Conservation (phyloP, 2,888 invertebrate species). For the Plagodis pulveraria region DNA sequence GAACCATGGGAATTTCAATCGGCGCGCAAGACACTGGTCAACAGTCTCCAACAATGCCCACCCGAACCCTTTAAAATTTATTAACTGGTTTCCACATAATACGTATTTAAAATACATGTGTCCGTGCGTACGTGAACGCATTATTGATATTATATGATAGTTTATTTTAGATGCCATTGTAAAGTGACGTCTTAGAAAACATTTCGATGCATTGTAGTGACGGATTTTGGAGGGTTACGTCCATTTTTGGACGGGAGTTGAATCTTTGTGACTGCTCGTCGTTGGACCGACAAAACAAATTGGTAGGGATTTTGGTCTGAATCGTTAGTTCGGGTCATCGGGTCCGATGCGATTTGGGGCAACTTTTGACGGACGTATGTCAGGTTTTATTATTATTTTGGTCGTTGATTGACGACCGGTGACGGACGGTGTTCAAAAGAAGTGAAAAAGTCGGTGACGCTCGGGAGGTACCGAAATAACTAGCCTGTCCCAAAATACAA, state of each 20-base stretch:
- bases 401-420: conserved; percentile 71
- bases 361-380: conserved; percentile 79
- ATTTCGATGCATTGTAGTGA: conserved; percentile 35
- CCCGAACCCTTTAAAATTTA: conserved; percentile 52
- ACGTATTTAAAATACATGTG: conserved; percentile 84
- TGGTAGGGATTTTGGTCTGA: conserved; percentile 76
- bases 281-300: conserved; percentile 41
- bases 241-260: conserved; percentile 40
- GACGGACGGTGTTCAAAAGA: conserved; percentile 30
- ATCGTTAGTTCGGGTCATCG: conserved; percentile 82
- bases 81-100: conserved; percentile 81
- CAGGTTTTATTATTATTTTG: conserved; percentile 70
- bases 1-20: conserved; percentile 82
- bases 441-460: conserved; percentile 1
- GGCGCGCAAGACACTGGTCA: conserved; percentile 49
- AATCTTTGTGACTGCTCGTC: conserved; percentile 42
- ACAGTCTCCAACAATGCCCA: conserved; percentile 57
- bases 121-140: conserved; percentile 72
- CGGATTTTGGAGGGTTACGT: conserved; percentile 19
- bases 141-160: conserved; percentile 85
- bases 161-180: conserved; percentile 76
- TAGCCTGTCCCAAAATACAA: not conserved
- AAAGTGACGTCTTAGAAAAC: conserved; percentile 55
- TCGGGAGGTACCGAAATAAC: conserved; percentile 5
- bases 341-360: conserved; percentile 82